These are phyloP conservation scores for Platyscapa corneri DNA, from an alignment of 1,140 invertebrate species.

Conservation along the genomic window DNA sequence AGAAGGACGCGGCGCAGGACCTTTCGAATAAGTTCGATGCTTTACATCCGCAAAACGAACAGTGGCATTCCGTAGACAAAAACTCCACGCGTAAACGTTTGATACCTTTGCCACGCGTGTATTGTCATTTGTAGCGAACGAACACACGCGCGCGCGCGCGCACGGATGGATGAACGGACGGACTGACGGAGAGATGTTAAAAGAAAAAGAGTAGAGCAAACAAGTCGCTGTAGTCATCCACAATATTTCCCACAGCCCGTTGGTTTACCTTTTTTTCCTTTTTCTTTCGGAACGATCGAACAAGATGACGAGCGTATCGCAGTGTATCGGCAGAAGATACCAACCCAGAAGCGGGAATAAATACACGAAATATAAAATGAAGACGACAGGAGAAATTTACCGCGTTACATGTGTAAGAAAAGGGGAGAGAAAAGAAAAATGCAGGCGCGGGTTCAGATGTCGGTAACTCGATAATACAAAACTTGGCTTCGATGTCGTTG, in stretches of 20 bases:
- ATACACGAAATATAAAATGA: conserved; percentile 1
- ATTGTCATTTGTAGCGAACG: neutral
- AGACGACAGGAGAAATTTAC: conserved; percentile 4
- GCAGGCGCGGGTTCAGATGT: conserved; percentile 29
- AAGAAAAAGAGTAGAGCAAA: no score
- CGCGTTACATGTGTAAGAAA: neutral
- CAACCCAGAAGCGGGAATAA: neutral
- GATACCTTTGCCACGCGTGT: neutral
- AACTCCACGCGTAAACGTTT: neutral
- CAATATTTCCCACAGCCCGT: conserved; percentile 13
- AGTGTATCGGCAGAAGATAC: neutral
- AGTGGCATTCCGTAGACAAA: neutral
- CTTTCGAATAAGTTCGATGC: neutral
- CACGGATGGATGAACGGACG: no score
- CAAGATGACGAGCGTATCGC: neutral
- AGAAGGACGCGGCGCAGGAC: neutral
- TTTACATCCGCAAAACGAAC: neutral
- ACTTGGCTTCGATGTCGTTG: conserved; percentile 41
- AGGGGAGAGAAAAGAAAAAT: conserved; percentile 18
- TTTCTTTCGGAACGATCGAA: conserved; percentile 5
- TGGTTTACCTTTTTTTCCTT: conserved; percentile 25
- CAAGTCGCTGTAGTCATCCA: neutral
- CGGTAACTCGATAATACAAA: conserved; percentile 44
- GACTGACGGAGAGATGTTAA: neutral
- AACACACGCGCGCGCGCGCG: neutral